Conservation (phyloP, 2,888 invertebrate species). For the Branchellion lobata region DNA sequence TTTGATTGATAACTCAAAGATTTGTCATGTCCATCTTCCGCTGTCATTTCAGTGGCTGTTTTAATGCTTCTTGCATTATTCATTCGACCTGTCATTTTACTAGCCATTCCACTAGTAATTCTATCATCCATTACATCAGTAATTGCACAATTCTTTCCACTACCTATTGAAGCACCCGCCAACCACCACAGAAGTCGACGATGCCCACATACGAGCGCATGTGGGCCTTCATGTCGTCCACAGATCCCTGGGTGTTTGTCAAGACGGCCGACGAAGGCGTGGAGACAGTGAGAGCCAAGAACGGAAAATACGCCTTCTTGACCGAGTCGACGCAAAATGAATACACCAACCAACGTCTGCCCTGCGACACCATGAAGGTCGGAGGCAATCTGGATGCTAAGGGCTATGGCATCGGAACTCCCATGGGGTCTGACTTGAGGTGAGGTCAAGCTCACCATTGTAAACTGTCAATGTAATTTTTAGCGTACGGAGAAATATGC, state of each 20-base stretch:
- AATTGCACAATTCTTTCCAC: too few relatives aligned
- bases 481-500: too few relatives aligned
- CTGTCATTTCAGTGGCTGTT: too few relatives aligned
- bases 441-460: slow-evolving; percentile 64
- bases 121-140: too few relatives aligned
- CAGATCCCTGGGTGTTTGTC: slow-evolving; percentile 77
- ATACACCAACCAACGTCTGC: slow-evolving; percentile 81
- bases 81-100: too few relatives aligned
- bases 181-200: slow-evolving; percentile 72
- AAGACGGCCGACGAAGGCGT: slow-evolving; percentile 77
- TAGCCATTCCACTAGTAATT: too few relatives aligned
- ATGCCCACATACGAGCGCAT: slow-evolving; percentile 83
- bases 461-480: neutral
- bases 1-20: too few relatives aligned
- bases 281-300: slow-evolving; percentile 71
- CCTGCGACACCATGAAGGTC: slow-evolving; percentile 68
- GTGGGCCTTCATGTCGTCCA: slow-evolving; percentile 90
- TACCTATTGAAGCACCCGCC: too few relatives aligned
- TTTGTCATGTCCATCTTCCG: too few relatives aligned
- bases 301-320: slow-evolving; percentile 66
- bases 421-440: slow-evolving; percentile 87
- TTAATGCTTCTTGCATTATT: too few relatives aligned
- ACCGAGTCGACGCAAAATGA: slow-evolving; percentile 69
- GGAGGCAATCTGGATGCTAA: slow-evolving; percentile 78
- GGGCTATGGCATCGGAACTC: slow-evolving; percentile 92